A percentile compares a stretch with the other conserved stretches of the same genome.
Evolutionary conservation across 2,797 vertebrate species (phyloP).

Genomic region (Neostethus bicornis): DNA sequence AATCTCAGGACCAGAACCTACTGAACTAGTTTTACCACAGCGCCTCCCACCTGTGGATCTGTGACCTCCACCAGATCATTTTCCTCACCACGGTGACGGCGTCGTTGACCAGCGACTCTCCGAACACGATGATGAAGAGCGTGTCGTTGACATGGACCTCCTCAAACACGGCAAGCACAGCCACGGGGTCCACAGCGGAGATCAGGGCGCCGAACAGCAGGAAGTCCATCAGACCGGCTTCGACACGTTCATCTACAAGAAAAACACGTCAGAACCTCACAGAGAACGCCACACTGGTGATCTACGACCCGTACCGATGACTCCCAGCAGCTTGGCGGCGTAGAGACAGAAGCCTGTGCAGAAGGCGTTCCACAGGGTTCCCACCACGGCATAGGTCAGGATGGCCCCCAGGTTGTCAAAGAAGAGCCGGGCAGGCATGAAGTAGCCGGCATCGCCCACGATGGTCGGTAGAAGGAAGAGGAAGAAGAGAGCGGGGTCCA

Average conservation of each 20-base stretch:
- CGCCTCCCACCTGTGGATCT: slow-evolving; percentile 4
- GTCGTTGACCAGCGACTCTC: slow-evolving; percentile 94
- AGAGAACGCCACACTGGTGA: neutral
- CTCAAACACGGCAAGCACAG: slow-evolving; percentile 93
- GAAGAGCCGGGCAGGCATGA: slow-evolving; percentile 94
- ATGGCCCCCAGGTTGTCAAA: slow-evolving; percentile 96
- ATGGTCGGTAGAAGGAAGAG: slow-evolving; percentile 96
- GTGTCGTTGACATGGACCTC: slow-evolving; percentile 95
- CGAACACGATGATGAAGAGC: slow-evolving; percentile 96
- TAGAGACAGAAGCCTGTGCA: slow-evolving; percentile 90
- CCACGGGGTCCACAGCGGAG: slow-evolving; percentile 94
- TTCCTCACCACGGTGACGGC: slow-evolving; percentile 93
- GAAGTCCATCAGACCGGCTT: slow-evolving; percentile 93
- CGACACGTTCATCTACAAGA: slow-evolving; percentile 81
- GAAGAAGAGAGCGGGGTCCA: slow-evolving; percentile 95
- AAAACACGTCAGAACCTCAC: neutral
- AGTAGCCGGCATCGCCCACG: slow-evolving; percentile 93
- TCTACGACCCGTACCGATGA: slow-evolving; percentile 83
- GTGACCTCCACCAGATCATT: no score
- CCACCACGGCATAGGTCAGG: slow-evolving; percentile 91
- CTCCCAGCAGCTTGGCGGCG: slow-evolving; percentile 83
- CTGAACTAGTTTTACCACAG: no score
- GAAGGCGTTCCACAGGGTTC: slow-evolving; percentile 96
- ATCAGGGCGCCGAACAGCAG: slow-evolving; percentile 93
- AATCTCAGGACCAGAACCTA: no score